Conservation (phyloP, 1,140 invertebrate genomes). For the Chionoecetes opilio region DNA sequence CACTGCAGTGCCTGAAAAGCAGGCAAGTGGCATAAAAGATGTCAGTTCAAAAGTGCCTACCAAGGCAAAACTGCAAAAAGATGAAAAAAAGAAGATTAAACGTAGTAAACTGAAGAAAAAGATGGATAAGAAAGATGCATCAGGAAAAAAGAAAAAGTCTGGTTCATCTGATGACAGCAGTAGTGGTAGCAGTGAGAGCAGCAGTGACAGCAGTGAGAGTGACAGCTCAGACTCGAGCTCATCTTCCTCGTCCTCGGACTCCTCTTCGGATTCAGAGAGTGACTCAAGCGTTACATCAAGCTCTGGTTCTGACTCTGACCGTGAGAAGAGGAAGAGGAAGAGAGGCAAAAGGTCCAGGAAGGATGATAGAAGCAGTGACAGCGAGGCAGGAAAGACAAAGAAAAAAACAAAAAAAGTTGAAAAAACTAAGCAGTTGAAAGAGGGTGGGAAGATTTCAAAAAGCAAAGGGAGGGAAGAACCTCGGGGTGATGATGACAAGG, state of each 20-base stretch:
- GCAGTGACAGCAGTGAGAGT: constrained; percentile 64
- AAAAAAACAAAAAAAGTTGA: constrained; percentile 38
- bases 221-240: constrained; percentile 67
- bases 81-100: constrained; percentile 42
- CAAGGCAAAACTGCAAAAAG: neutral
- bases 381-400: constrained; percentile 61
- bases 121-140: constrained; percentile 10
- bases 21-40: neutral
- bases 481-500: constrained; percentile 53
- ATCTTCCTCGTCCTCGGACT: constrained; percentile 61
- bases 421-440: constrained; percentile 13
- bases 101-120: constrained; percentile 45
- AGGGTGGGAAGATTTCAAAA: constrained; percentile 40
- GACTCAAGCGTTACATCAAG: constrained; percentile 60
- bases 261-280: constrained; percentile 69
- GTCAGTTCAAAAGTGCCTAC: neutral
- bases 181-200: constrained; percentile 66
- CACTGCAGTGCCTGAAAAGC: neutral
- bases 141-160: constrained; percentile 36
- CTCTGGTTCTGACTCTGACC: constrained; percentile 58
- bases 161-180: constrained; percentile 63
- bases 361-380: constrained; percentile 72
- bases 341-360: constrained; percentile 20
- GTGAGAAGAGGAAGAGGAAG: constrained; percentile 61
- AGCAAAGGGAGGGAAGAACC: constrained; percentile 48